Base-by-base conservation (phyloP, 2,113 vertebrate genomes). In the Pelvicachromis taeniatus region DNA sequence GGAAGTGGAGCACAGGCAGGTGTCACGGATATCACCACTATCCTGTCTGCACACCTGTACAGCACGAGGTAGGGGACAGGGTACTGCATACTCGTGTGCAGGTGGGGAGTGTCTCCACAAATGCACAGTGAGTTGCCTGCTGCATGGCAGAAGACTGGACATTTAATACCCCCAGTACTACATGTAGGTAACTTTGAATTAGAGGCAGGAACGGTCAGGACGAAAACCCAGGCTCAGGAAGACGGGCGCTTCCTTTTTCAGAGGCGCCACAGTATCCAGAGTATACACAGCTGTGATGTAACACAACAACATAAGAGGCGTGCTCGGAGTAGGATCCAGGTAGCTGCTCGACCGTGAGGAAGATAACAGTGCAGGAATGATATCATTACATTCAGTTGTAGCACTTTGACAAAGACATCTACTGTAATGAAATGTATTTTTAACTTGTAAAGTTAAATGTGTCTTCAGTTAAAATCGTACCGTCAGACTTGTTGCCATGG, bases 11-110 rank as follows among this genome's bases (percentile, higher is more conserved):
- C 31, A 56, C 38, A 63, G 87, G 40, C 14, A 40, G 78, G 90
- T 88, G 86, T 85, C 73, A 50, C 3, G 26, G 85, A 68, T 88
- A 80, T 82, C 17, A 17, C 78, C 48, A 31, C 87, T 89, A 89
- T 94, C 86, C 83, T 54, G 56, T 8, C 78, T 79, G 73, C 87
- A 85, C 92, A 94, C 95, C 93, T 96, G 92, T 91, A 78, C 87
- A 89, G 78, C 91, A 91, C 48, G 35, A 80, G 75, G 85, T 83
- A 77, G 63, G 59, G 82, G 87, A 58, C 77, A 54, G 70, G 80
- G 65, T 40, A 38, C 38, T 68, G 50, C 12, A 42, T 59, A 77
- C 65, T 40, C 84, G 12, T 61, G 38, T 26, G 53, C 21, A 17
- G 5, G 40, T 29, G 21, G 5, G 23, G 13, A 14, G 40, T 73